Conservation (phyloP, 2,113 vertebrate genomes). For the Rutilus rutilus region DNA sequence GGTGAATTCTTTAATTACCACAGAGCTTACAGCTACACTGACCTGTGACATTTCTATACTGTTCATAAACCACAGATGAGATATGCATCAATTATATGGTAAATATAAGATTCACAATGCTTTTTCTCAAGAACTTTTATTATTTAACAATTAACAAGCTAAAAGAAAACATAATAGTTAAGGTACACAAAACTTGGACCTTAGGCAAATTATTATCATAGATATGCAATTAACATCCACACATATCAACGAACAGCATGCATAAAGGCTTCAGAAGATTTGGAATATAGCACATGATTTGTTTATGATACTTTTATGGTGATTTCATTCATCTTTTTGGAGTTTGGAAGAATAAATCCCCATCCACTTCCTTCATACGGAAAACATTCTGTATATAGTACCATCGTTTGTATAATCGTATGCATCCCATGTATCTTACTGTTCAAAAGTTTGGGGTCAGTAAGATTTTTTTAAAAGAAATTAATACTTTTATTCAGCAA, state of each 20-base stretch:
- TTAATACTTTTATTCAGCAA: too few relatives aligned
- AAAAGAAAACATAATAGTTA: not conserved
- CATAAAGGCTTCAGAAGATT: not conserved
- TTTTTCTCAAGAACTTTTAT: too few relatives aligned
- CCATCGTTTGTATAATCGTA: too few relatives aligned
- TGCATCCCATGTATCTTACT: not conserved
- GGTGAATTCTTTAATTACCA: not conserved
- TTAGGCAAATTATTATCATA: not conserved
- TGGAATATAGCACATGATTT: slow-evolving; percentile 1
- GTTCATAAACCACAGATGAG: not conserved
- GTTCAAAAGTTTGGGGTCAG: not conserved
- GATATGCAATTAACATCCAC: not conserved
- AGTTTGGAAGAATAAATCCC: not conserved
- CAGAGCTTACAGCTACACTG: not conserved
- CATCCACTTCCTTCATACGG: too few relatives aligned
- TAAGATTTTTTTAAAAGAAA: not conserved
- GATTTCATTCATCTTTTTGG: not conserved
- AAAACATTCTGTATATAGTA: too few relatives aligned
- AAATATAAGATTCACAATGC: not conserved
- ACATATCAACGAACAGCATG: not conserved
- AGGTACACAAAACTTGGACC: not conserved
- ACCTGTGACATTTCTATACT: not conserved
- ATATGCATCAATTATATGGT: not conserved
- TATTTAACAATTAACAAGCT: not conserved
- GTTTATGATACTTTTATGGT: not conserved